Conservation (phyloP, 2,113 vertebrate species). For the Psephotus haematonotus region DNA sequence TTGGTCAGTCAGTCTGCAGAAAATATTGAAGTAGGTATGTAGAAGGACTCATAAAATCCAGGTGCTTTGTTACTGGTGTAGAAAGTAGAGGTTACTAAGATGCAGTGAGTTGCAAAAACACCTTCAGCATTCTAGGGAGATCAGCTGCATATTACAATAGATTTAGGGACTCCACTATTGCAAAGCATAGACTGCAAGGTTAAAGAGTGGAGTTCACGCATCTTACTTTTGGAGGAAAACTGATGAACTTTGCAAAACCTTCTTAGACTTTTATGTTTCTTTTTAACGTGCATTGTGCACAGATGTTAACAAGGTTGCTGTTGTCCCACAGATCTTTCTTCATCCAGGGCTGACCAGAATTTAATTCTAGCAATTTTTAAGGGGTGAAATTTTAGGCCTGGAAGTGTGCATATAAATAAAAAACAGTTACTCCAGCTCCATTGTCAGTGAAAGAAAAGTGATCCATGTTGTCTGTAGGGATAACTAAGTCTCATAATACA, state of each 20-base stretch:
- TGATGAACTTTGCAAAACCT: background rate
- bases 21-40: background rate
- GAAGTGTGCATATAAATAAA: constrained; percentile 58
- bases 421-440: background rate
- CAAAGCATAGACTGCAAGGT: background rate
- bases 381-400: constrained; percentile 30
- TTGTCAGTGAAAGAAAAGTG: constrained; percentile 65
- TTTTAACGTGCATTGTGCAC: constrained; percentile 27
- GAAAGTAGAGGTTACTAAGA: background rate
- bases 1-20: background rate
- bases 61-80: background rate
- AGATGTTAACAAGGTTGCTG: constrained; percentile 17
- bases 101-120: background rate
- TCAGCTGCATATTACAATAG: background rate
- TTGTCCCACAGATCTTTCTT: constrained; percentile 40
- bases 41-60: background rate
- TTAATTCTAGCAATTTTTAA: constrained; percentile 55
- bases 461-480: constrained; percentile 31
- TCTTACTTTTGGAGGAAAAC: background rate
- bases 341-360: constrained; percentile 48
- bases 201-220: background rate
- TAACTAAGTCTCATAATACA: constrained; percentile 40
- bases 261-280: constrained; percentile 7
- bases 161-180: background rate
- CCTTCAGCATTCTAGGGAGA: background rate